Conservation (phyloP, 2,888 invertebrate species). For the Ariolimax columbianus region DNA sequence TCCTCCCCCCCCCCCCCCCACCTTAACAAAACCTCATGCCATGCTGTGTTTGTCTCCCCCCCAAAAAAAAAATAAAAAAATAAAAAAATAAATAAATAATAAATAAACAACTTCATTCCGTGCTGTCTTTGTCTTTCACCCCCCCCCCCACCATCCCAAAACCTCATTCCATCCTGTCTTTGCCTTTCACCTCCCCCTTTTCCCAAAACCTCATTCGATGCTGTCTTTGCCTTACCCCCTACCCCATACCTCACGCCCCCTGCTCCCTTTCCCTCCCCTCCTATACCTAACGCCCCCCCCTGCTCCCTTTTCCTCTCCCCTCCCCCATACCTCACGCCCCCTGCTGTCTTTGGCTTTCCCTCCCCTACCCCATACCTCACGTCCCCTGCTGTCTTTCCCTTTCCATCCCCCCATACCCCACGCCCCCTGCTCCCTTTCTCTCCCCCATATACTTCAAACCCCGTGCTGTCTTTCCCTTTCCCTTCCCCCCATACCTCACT, state of each 20-base stretch:
- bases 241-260: neutral
- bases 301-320: neutral
- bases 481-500: neutral
- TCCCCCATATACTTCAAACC: too few relatives aligned
- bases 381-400: too few relatives aligned
- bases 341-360: too few relatives aligned
- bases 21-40: too few relatives aligned
- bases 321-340: too few relatives aligned
- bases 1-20: too few relatives aligned
- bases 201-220: neutral
- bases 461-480: neutral
- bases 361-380: too few relatives aligned
- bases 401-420: too few relatives aligned
- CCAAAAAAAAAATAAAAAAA: too few relatives aligned
- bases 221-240: neutral
- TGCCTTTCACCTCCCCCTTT: neutral
- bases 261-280: slow-evolving; percentile 12
- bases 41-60: too few relatives aligned
- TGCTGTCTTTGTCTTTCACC: neutral
- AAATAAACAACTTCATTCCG: too few relatives aligned
- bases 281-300: neutral
- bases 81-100: too few relatives aligned
- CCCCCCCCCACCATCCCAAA: neutral
- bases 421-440: neutral
- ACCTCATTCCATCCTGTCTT: neutral